Evolutionary conservation across 2,797 vertebrate species (phyloP).

Genomic region (Acridotheres tristis): DNA sequence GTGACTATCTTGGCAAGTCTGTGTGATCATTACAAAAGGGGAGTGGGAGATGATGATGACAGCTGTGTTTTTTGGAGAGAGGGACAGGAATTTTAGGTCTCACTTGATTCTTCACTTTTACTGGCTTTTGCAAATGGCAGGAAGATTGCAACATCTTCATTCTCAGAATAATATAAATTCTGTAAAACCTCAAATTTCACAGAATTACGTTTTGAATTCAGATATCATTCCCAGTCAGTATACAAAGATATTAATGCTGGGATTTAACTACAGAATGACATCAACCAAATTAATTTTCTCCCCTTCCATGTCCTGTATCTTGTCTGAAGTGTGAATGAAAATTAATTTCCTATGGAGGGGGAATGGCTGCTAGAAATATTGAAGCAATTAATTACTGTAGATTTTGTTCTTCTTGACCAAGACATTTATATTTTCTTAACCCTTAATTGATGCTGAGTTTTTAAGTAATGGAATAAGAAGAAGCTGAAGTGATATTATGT

Average conservation of each 20-base stretch:
- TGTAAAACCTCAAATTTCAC: not conserved
- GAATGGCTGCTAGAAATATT: not conserved
- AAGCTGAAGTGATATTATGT: not conserved
- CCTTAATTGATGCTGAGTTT: not conserved
- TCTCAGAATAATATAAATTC: not conserved
- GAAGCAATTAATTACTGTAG: conserved; percentile 50
- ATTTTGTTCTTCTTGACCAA: conserved; percentile 24
- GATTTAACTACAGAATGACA: conserved; percentile 42
- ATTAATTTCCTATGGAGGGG: conserved; percentile 59
- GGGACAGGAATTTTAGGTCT: not conserved
- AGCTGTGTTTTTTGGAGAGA: not conserved
- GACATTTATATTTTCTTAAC: conserved; percentile 33
- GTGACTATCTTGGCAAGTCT: not conserved
- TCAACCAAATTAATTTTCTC: conserved; percentile 61
- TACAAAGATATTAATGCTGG: conserved; percentile 29
- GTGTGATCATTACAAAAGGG: not conserved
- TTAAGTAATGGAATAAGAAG: not conserved
- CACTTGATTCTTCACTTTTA: not conserved
- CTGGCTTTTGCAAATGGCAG: not conserved
- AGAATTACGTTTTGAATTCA: conserved; percentile 23
- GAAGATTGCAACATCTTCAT: not conserved
- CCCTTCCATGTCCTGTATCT: conserved; percentile 7
- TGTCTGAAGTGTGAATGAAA: conserved; percentile 39
- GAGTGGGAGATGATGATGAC: not conserved
- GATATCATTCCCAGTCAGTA: conserved; percentile 16